Percentiles rank a stretch among this genome's conserved stretches.
Evolutionary conservation across 2,888 invertebrate genomes (phyloP).

Genomic region (Agrotis ipsilon): DNA sequence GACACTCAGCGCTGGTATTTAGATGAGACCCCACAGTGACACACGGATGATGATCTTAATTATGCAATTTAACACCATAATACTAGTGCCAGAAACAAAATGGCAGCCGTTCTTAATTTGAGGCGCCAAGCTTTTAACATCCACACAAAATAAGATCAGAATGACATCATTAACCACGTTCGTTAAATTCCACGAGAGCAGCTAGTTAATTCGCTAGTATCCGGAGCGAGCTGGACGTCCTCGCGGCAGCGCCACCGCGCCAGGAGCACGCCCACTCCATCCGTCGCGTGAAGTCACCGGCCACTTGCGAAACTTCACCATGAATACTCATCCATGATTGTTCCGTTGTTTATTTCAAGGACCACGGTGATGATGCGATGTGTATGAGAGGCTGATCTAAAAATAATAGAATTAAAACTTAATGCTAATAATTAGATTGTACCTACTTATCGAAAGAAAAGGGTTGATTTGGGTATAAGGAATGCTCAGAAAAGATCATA

Average conservation of each 20-base stretch:
- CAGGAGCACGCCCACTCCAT: constrained; percentile 68
- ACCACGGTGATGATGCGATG: background rate
- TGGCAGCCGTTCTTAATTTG: background rate
- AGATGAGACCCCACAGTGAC: too few species aligned
- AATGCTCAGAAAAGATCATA: background rate
- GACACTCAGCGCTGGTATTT: too few species aligned
- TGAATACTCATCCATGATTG: constrained; percentile 41
- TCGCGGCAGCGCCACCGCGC: constrained; percentile 51
- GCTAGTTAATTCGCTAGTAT: constrained; percentile 52
- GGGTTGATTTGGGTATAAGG: background rate
- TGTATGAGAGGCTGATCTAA: background rate
- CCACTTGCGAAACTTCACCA: constrained; percentile 64
- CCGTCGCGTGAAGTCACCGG: constrained; percentile 69
- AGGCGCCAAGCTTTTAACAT: background rate
- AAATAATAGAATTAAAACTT: background rate
- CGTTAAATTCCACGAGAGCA: background rate
- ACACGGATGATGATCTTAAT: too few species aligned
- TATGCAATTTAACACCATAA: too few species aligned
- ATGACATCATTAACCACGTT: constrained; percentile 1
- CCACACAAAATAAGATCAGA: background rate
- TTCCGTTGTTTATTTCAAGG: constrained; percentile 23
- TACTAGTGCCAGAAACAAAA: background rate
- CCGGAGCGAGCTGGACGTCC: constrained; percentile 56
- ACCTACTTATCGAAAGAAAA: too few species aligned
- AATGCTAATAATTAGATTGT: too few species aligned